phyloP scores from a whole-genome alignment of 2,888 invertebrate genomes.

The Entomobrya proxima region DNA sequence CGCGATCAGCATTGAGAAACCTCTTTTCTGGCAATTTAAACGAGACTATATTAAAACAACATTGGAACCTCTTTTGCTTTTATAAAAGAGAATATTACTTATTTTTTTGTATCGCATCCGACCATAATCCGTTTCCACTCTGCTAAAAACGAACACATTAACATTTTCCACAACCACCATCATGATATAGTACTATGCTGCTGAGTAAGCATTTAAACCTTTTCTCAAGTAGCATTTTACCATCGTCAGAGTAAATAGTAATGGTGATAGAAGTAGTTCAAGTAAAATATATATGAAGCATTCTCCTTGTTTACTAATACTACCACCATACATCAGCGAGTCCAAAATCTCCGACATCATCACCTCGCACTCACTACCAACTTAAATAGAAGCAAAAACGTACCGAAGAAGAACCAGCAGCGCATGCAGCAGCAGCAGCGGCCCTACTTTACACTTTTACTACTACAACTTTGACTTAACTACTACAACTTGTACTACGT shows the following conservation, averaged over 20 bases:
- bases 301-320: neutral
- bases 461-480: slow-evolving; percentile 43
- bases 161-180: too few relatives aligned
- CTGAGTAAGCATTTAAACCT: too few relatives aligned
- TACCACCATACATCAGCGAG: neutral
- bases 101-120: too few relatives aligned
- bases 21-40: too few relatives aligned
- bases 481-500: slow-evolving; percentile 72
- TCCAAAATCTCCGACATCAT: neutral
- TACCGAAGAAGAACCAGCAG: neutral
- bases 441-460: slow-evolving; percentile 21
- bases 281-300: neutral
- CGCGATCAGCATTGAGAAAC: too few relatives aligned
- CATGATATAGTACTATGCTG: too few relatives aligned
- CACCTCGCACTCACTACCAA: neutral
- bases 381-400: neutral
- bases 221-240: neutral
- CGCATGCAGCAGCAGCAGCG: neutral
- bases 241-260: neutral
- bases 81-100: too few relatives aligned
- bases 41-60: too few relatives aligned
- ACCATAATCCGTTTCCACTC: too few relatives aligned
- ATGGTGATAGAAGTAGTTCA: neutral
- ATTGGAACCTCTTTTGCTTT: too few relatives aligned
- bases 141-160: too few relatives aligned